These are phyloP conservation scores for Synergus umbraculus DNA, from an alignment of 2,888 invertebrate species.

Conservation along the genomic window DNA sequence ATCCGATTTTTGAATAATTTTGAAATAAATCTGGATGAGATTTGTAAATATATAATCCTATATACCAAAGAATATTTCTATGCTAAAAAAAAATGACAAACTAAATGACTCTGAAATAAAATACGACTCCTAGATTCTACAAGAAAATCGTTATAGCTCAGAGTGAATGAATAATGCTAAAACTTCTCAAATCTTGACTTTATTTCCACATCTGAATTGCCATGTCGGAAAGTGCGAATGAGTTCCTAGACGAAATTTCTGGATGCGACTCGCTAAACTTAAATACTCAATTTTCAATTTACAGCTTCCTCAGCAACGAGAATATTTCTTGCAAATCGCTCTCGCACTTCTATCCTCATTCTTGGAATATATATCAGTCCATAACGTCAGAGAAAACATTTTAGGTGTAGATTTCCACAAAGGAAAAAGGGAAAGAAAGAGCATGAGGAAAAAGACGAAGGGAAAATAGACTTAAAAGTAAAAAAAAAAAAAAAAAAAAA, in stretches of 20 bases:
- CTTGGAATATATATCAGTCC: not conserved
- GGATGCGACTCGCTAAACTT: not conserved
- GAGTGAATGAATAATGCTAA: not conserved
- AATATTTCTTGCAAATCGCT: constrained; percentile 28
- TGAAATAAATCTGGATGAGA: not conserved
- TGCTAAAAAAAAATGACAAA: too few relatives aligned
- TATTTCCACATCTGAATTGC: constrained; percentile 16
- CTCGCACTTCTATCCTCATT: not conserved
- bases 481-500: constrained; percentile 4
- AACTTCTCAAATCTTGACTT: not conserved
- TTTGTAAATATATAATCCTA: not conserved
- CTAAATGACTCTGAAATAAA: not conserved
- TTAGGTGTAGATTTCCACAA: constrained; percentile 20
- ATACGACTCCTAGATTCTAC: not conserved
- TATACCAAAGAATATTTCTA: too few relatives aligned
- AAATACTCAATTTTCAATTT: constrained; percentile 36
- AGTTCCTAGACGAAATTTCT: constrained; percentile 5
- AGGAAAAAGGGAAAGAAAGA: constrained; percentile 20
- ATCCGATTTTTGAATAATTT: not conserved
- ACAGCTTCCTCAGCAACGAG: not conserved
- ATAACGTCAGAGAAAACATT: not conserved
- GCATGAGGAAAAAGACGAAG: not conserved
- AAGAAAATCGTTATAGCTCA: not conserved
- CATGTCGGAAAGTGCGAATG: constrained; percentile 23
- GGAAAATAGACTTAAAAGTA: not conserved